Base-by-base conservation (phyloP, 2,888 invertebrate genomes). In the Crematogaster levior region DNA sequence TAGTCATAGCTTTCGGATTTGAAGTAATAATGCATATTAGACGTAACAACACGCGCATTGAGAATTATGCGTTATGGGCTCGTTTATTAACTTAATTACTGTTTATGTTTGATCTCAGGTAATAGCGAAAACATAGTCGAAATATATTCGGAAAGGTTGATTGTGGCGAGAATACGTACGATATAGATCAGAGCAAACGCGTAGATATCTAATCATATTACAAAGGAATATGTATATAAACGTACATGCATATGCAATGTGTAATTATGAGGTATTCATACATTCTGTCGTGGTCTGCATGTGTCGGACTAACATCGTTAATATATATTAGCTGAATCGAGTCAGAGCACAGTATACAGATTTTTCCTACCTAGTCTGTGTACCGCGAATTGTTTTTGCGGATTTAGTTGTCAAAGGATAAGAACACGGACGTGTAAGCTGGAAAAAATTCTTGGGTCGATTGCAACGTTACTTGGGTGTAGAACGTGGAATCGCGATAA, bases 251-350 rank as follows among this genome's bases (percentile, higher is more conserved):
- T 82, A 82, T 81, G 72, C 61, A 70, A 70, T 74, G 80, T 81
- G 84, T 86, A 84, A 86, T 86, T 86, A 86, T 84, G 72, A 84
- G 51, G 12, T 84, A 86, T 81, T 82, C 82, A 66, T 77, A 84
- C 72, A 72, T 83, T 72, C 58, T 75, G 73, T 58, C 73, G 70
- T 79, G 74, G 73, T 77, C 82, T 77, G 75, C 81, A 81, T 80
- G 27, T n/a, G 81, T 43, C 79, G 77, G 74, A 27, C 73, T 51
- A 75, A 75, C 82, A 75, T 72, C 48, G 65, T 81, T 66, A 40
- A 63, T 74, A 77, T 66, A 75, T 61, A 61, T 34, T 84, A 84
- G 65, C 51, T 74, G 68, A 84, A 81, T 81, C 74, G n/a, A n/a
- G 65, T 61, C 51, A 66, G n/a, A 72, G 37, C 51, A 61, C 73